Base-by-base conservation (phyloP, 2,888 invertebrate genomes). In the Uropetala carovei region DNA sequence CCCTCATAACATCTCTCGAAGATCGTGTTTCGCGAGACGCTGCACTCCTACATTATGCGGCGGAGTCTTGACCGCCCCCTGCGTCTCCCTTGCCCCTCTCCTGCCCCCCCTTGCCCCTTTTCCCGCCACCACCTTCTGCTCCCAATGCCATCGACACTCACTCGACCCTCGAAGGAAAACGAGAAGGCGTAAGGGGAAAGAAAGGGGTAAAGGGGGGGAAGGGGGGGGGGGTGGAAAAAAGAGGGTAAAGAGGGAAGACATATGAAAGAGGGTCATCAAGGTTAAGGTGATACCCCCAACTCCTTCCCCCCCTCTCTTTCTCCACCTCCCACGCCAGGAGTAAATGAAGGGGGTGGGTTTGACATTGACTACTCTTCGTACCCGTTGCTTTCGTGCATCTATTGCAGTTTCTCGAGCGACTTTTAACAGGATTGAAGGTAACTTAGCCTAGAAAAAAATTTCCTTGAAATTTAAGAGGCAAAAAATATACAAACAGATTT, bases 231-330 rank as follows among this genome's bases (percentile, higher is more conserved):
- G 64, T 5, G 7, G 64, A 7, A 64, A 64, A n/a, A 68, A n/a
- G 43, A 68, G 68, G 68, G 68, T 18, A n/a, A n/a, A 16, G 16
- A n/a, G 18, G 14, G n/a, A n/a, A 68, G 22, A 68, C 68, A 22
- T 27, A 27, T 27, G 75, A 75, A 75, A 75, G 75, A 75, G 75
- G 75, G 75, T 75, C 75, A 75, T 75, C 75, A 75, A 75, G 75
- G 75, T 75, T 75, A 75, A 75, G 75, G 75, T 75, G 16, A 43
- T 5, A 43, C 43, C 43, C 43, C 43, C 5, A 43, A 43, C n/a
- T 43, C 43, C 43, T 43, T 43, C 43, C 43, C 5, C 5, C 43
- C 43, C 43, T 43, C 43, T 43, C 43, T 43, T 43, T 5, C 43
- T n/a, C n/a, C n/a, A n/a, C 43, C 5, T 43, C 43, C 43, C 43